Base-by-base conservation (phyloP, 2,113 vertebrate genomes). In the Hippopotamus amphibius region DNA sequence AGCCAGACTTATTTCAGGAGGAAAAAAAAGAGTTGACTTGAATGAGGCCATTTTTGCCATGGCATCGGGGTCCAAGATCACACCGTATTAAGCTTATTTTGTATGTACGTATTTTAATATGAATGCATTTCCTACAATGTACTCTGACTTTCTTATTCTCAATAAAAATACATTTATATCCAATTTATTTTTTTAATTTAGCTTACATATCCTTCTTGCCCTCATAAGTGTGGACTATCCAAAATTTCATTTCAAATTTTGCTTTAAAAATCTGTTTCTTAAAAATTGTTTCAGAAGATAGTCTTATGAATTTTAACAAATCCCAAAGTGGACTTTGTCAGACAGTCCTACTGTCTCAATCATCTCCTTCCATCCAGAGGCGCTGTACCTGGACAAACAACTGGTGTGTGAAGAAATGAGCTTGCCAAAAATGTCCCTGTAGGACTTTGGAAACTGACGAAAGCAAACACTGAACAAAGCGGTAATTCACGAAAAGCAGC, bases 341-440 rank as follows among this genome's bases (percentile, higher is more conserved):
- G 24, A 17, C 1, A 0, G 7, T 33, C 13, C 71, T 12, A 21
- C 21, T 11, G 0, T 21, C 41, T 59, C 59, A 1, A 2, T 43
- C 11, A 16, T 28, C 4, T 57, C 50, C n/a, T 65, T 2, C 11
- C 28, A 61, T 11, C 14, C 7, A 13, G 41, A 69, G 61, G 85
- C 12, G 0, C 7, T 7, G 2, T 2, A 13, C 33, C 17, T 37
- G n/a, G 30, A 24, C 8, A 22, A 63, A 65, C 7, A 33, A 13
- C 12, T 19, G 11, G 9, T 6, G 0, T 1, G 0, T 30, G 12
- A 0, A 85, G 22, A 16, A 68, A 6, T 2, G 12, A 41, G 3
- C 7, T 41, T 53, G 63, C 37, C n/a, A 55, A 71, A 48, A 30
- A 30, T 41, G 3, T 30, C 12, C 50, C 50, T 15, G 4, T 13